A percentile compares a stretch with the other conserved stretches of the same genome.
These are phyloP conservation scores for Eutolmus rufibarbis DNA, from an alignment of 2,888 invertebrate genomes.

Conservation along the genomic window DNA sequence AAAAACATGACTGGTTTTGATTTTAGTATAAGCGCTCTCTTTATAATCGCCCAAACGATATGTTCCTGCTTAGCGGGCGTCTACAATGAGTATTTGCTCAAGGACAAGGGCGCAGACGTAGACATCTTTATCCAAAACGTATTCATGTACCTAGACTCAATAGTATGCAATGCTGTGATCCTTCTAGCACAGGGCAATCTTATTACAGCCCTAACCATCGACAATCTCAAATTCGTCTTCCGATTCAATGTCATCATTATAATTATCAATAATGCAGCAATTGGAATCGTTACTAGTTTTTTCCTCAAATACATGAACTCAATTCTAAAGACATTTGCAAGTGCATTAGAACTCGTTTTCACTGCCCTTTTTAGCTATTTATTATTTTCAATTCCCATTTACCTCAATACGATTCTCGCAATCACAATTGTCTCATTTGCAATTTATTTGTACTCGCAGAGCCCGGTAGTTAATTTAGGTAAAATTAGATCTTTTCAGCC, in stretches of 20 bases:
- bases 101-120: conserved; percentile 82
- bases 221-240: conserved; percentile 67
- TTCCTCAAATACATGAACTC: conserved; percentile 93
- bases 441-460: conserved; percentile 85
- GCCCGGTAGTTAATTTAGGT: conserved; percentile 77
- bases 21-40: conserved; percentile 69
- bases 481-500: conserved; percentile 50
- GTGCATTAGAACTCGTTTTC: conserved; percentile 88
- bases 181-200: conserved; percentile 74
- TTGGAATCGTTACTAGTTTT: conserved; percentile 93
- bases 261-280: conserved; percentile 86
- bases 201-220: conserved; percentile 67
- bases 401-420: conserved; percentile 80
- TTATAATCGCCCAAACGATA: conserved; percentile 79
- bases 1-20: conserved; percentile 62
- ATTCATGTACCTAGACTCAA: conserved; percentile 94
- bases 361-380: conserved; percentile 88
- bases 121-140: conserved; percentile 93
- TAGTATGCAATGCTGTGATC: conserved; percentile 84
- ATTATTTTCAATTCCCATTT: conserved; percentile 84
- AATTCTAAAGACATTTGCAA: conserved; percentile 94
- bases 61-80: conserved; percentile 95
- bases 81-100: conserved; percentile 92
- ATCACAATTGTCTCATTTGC: conserved; percentile 84
- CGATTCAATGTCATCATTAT: conserved; percentile 79